These are phyloP conservation scores for Sinocyclocheilus anophthalmus DNA, from an alignment of 2,113 vertebrate species.

Conservation along the genomic window DNA sequence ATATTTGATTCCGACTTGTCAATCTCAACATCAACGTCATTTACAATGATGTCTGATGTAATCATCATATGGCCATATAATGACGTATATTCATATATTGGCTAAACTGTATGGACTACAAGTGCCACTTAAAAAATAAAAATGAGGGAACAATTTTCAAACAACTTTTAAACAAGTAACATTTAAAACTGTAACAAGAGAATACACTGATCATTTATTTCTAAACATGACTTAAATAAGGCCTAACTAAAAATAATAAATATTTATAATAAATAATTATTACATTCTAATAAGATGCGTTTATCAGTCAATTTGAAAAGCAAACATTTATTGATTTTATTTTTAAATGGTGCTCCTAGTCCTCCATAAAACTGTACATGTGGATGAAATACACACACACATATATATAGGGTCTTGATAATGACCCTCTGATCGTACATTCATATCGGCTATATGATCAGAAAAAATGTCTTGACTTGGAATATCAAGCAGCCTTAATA, in stretches of 20 bases:
- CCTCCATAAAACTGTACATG: not conserved
- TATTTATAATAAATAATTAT: not conserved
- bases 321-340: not conserved
- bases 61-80: not conserved
- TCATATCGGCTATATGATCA: slow-evolving; percentile 36
- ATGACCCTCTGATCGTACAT: slow-evolving; percentile 7
- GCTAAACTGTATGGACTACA: not conserved
- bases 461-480: slow-evolving; percentile 24
- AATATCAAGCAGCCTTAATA: slow-evolving; percentile 45
- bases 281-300: not conserved
- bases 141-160: not conserved
- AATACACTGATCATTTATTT: not conserved
- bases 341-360: not conserved
- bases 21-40: not conserved
- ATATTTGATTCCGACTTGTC: not conserved
- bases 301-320: not conserved
- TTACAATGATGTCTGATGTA: no score
- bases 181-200: not conserved
- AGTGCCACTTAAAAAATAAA: not conserved
- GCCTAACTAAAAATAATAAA: not conserved
- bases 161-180: not conserved
- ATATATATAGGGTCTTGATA: not conserved
- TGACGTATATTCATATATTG: not conserved
- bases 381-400: not conserved
- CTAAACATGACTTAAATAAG: not conserved